Evolutionary conservation across 2,888 invertebrate genomes (phyloP), one percentile per base, ranked within the genome.

Genomic region (Alloscopus bannaensis): DNA sequence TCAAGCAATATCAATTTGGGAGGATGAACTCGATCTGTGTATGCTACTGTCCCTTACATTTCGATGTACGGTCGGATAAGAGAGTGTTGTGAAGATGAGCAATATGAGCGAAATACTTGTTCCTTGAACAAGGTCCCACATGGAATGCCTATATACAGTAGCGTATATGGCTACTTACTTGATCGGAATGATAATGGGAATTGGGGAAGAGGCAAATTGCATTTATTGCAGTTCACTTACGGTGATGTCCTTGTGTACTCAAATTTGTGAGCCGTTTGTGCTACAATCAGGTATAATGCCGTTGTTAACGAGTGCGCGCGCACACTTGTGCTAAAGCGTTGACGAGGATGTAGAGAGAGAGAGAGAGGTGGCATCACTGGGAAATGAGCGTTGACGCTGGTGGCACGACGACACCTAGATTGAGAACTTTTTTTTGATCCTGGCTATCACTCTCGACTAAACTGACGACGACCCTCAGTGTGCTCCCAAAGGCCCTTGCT

Each of bases 381-480:
- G 47, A 66, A 59, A 66, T 59, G 26, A 47, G n/a, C 20, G 24
- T 20, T 57, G 57, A 26, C 18, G 66, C n/a, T n/a, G n/a, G 69
- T 76, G 69, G 76, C 75, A 66, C 42, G 31, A 62, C 31, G 4
- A 22, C 20, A 52, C 52, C 24, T 68, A 45, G 18, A 20, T 60
- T 36, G 60, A 18, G 45, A 28, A 29, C 2, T 36, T 52, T 69
- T n/a, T 68, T 75, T 75, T 69, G 52, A 62, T 42, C 42, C 69
- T 60, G 59, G 75, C 69, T 76, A 76, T 76, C 76, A 40, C 60
- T 81, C 66, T 71, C 76, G 62, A 77, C 72, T 20, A 57, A 80
- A 45, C 42, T 60, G n/a, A n/a, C n/a, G n/a, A 59, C 64, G 13
- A 64, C 65, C 75, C 79, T 83, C 83, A 83, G 83, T 83, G 79